Evolutionary conservation across 2,797 vertebrate genomes (phyloP), one percentile per base, ranked within the genome.

Genomic region (Galago senegalensis): DNA sequence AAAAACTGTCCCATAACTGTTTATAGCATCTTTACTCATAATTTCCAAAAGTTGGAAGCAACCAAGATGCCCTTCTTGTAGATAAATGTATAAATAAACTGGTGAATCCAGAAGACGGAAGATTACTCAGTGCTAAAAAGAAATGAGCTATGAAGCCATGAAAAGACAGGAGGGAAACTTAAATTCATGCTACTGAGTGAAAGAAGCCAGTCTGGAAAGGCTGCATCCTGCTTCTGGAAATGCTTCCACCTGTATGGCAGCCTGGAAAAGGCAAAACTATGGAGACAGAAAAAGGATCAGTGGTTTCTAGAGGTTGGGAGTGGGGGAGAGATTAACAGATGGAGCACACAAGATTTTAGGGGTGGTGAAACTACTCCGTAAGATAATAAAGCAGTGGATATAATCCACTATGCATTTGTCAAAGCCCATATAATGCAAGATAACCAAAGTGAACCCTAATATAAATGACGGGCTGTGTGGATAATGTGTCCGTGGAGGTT

Each of bases 131-230:
- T 3, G 8, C 18, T 49, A 80, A 34, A 61, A 85, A 27, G 29
- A 73, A 61, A n/a, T 56, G 49, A 86, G 3, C 60, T 81, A 49
- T 46, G 16, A 70, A 70, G 34, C 29, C 8, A 75, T 80, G 20
- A 88, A 93, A 72, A 88, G 7, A 67, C 37, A 60, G 27, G 3
- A 25, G 70, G n/a, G 43, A 92, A 67, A 34, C 4, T 61, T 67
- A 76, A 65, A 89, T 37, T 16, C 12, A 65, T 53, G 49, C 49
- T 43, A 43, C 18, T 49, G 34, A 70, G 49, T 83, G n/a, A 25
- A 83, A 90, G 31, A 94, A 88, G 23, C 7, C 25, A 61, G 29
- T 69, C 21, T 81, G n/a, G 81, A 85, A 91, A 85, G 29, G 34
- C 18, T 60, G 27, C 16, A n/a, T 37, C 14, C 31, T 56, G 2